Conservation (phyloP, 2,888 invertebrate genomes). For the Drosophila recens region DNA sequence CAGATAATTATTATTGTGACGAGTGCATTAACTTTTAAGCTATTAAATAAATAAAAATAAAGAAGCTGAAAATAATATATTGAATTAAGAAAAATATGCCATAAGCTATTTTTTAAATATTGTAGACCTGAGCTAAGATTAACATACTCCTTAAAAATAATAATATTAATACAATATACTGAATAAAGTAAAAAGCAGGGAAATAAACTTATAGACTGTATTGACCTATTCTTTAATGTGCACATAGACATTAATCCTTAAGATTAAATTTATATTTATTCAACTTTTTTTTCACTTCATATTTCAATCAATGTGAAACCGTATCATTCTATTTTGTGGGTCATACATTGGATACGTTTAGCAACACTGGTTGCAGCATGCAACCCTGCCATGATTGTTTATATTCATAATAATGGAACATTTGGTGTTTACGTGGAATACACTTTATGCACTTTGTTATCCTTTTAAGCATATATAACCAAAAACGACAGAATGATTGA, state of each 20-base stretch:
- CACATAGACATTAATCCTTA: background rate
- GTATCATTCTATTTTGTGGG: conserved; percentile 1
- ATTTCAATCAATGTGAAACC: background rate
- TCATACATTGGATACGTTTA: conserved; percentile 1
- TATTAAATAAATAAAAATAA: no score
- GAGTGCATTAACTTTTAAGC: no score
- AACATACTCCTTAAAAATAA: no score
- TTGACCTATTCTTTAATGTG: background rate
- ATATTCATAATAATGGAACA: conserved; percentile 59
- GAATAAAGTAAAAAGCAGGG: background rate
- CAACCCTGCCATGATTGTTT: conserved; percentile 66
- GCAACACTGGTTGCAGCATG: conserved; percentile 34
- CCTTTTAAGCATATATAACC: conserved; percentile 44
- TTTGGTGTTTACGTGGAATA: conserved; percentile 64
- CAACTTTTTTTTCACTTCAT: background rate
- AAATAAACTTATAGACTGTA: background rate
- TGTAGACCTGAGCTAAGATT: background rate
- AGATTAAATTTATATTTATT: background rate
- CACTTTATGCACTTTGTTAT: conserved; percentile 44
- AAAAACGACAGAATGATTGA: conserved; percentile 89
- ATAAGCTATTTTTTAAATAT: background rate
- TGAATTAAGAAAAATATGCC: no score
- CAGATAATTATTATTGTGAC: no score
- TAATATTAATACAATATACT: background rate
- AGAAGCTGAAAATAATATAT: no score